phyloP scores from a whole-genome alignment of 2,888 invertebrate species.

The Trissonchulus latispiculum region DNA sequence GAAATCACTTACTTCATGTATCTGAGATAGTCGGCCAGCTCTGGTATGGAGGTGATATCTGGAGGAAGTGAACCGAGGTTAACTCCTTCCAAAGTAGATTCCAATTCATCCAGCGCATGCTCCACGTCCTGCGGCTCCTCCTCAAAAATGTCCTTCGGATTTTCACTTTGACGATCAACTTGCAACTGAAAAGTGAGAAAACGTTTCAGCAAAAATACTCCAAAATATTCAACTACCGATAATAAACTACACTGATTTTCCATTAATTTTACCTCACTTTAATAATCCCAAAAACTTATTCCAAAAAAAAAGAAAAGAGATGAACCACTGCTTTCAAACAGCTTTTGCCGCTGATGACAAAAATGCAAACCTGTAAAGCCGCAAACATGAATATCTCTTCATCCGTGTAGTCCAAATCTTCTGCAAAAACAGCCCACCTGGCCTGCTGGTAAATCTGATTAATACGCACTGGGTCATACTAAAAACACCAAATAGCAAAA shows the following conservation, averaged over 20 bases:
- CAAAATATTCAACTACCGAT: no score
- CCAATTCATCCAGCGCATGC: conserved; percentile 79
- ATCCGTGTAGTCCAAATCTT: conserved; percentile 96
- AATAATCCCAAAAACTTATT: not conserved
- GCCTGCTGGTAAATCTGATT: conserved; percentile 98
- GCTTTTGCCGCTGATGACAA: no score
- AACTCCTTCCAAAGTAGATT: conserved; percentile 76
- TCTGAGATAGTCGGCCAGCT: conserved; percentile 73
- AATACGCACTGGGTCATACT: conserved; percentile 79
- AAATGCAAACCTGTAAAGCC: conserved; percentile 65
- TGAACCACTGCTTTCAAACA: not conserved
- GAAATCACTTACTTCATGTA: conserved; percentile 65
- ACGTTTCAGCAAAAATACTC: no score
- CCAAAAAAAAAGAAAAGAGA: not conserved
- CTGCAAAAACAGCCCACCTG: conserved; percentile 90
- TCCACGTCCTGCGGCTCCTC: conserved; percentile 62
- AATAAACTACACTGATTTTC: no score
- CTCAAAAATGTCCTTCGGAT: conserved; percentile 35
- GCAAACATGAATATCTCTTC: conserved; percentile 98
- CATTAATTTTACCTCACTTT: no score
- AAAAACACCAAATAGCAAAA: conserved; percentile 32
- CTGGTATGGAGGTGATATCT: conserved; percentile 84
- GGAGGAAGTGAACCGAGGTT: conserved; percentile 48
- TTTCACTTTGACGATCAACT: conserved; percentile 64
- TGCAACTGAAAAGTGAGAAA: conserved; percentile 65